Conservation (phyloP, 2,113 vertebrate genomes). For the Cnemophilus loriae region DNA sequence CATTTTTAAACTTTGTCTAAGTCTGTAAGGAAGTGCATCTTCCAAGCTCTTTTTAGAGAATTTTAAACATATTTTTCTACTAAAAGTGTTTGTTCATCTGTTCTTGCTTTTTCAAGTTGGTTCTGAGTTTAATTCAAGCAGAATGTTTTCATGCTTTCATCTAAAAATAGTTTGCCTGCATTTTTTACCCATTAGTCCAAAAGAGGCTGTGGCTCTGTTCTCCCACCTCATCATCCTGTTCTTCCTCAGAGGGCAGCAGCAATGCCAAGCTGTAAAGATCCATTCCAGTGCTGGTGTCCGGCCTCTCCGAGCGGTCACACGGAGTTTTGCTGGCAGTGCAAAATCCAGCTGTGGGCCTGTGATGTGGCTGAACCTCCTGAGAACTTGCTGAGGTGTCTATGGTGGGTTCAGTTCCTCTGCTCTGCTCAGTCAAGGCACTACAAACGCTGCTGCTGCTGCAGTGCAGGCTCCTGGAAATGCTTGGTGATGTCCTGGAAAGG, state of each 20-base stretch:
- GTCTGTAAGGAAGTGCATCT: neutral
- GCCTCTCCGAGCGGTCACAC: neutral
- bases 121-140: constrained; percentile 50
- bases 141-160: constrained; percentile 62
- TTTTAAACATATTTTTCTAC: constrained; percentile 43
- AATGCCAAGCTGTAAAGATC: constrained; percentile 57
- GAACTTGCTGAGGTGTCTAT: neutral
- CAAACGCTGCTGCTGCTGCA: neutral
- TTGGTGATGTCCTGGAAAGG: neutral
- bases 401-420: neutral
- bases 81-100: constrained; percentile 36
- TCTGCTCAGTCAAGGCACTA: neutral
- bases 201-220: constrained; percentile 25
- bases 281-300: constrained; percentile 21
- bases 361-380: neutral
- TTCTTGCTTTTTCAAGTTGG: constrained; percentile 20
- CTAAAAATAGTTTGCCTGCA: constrained; percentile 64
- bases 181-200: constrained; percentile 64
- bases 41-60: neutral
- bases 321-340: neutral
- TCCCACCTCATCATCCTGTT: constrained; percentile 62
- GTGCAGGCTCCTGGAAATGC: neutral
- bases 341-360: neutral
- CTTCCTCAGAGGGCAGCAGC: constrained; percentile 42
- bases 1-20: neutral